Evolutionary conservation across 2,888 invertebrate species (phyloP), one percentile per base, ranked within the genome.

Genomic region (Acanthosepion esculentum): DNA sequence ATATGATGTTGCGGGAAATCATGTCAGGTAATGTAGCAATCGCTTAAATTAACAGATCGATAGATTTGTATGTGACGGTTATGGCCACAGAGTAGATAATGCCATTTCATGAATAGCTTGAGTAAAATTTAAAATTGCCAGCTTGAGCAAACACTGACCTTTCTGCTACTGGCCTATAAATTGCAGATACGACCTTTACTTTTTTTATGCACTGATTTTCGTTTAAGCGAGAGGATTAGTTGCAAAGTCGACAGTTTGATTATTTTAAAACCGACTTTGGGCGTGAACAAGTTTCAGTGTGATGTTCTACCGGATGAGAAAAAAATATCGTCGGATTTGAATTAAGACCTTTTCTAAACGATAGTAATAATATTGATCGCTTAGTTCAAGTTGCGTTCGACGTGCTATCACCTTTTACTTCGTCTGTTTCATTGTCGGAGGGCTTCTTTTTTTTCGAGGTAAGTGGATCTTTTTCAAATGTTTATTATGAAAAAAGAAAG

Each of bases 301-400:
- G 78, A 78, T n/a, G 78, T 15, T 78, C 4, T 33, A 78, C 10
- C 78, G 78, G 78, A 78, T 78, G 78, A 78, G 8, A 26, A n/a
- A 78, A n/a, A 6, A 78, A 78, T 23, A 78, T 33, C n/a, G 33
- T 12, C n/a, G 33, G 78, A 78, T 78, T 78, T 78, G 78, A 78
- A 78, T 78, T 78, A 78, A 78, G 78, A 78, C 10, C 41, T 41
- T n/a, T n/a, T 78, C 78, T 78, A n/a, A 12, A 78, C 78, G n/a
- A 15, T n/a, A 78, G 78, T 78, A 78, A n/a, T 4, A n/a, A 78
- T 78, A 78, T 78, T 78, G 78, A 78, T 78, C n/a, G 78, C 78
- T n/a, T 15, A 78, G n/a, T 78, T 78, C 78, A 78, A 78, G 78
- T 78, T n/a, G 78, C n/a, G 78, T 78, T 78, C 78, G n/a, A n/a